Evolutionary conservation across 2,888 invertebrate genomes (phyloP).

Genomic region (Lasioglossum pauxillum): DNA sequence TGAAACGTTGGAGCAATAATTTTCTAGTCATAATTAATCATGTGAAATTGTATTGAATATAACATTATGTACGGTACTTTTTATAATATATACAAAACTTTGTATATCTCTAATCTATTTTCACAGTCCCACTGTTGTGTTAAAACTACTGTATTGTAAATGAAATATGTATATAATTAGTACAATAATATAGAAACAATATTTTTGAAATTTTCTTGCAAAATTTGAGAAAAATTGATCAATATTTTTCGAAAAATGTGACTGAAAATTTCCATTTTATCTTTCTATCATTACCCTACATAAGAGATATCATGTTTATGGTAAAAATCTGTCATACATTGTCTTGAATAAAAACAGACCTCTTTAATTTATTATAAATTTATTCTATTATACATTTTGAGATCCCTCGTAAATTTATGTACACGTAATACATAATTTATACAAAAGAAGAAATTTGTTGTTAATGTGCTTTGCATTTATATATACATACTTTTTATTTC

Average conservation of each 20-base stretch:
- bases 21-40: conserved; percentile 47
- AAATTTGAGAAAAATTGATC: conserved; percentile 60
- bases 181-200: conserved; percentile 46
- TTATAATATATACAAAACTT: conserved; percentile 34
- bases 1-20: conserved; percentile 29
- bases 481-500: conserved; percentile 62
- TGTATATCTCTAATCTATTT: conserved; percentile 39
- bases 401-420: conserved; percentile 11
- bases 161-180: conserved; percentile 42
- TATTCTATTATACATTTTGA: conserved; percentile 12
- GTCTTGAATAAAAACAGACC: conserved; percentile 33
- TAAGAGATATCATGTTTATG: conserved; percentile 55
- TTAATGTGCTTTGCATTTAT: conserved; percentile 28
- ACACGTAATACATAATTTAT: conserved; percentile 25
- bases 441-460: conserved; percentile 9
- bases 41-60: conserved; percentile 23
- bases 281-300: conserved; percentile 26
- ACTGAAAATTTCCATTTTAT: not conserved
- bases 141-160: conserved; percentile 31
- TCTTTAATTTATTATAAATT: conserved; percentile 44
- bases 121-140: conserved; percentile 13
- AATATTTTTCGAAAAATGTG: conserved; percentile 12
- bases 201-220: conserved; percentile 50
- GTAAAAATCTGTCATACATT: conserved; percentile 40
- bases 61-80: conserved; percentile 22